Conservation (phyloP, 2,113 vertebrate species). For the Trogon surrucura region DNA sequence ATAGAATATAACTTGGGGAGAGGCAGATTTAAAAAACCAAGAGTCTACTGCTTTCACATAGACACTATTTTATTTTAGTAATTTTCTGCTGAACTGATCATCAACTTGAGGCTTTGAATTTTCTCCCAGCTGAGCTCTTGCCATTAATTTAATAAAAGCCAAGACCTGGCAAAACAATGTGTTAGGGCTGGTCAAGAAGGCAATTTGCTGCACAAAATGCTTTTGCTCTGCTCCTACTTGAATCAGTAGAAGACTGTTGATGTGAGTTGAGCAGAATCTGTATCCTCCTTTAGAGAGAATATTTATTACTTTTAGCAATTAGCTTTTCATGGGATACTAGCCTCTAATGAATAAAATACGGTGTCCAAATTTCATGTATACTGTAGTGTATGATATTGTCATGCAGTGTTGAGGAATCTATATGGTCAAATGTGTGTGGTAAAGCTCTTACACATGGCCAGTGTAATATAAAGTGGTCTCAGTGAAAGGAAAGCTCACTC, state of each 20-base stretch:
- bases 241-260: not conserved
- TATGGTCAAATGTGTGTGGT: accelerated
- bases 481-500: not conserved
- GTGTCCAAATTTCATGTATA: not conserved
- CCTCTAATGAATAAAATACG: not conserved
- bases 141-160: not conserved
- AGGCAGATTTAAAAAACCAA: not conserved
- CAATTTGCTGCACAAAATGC: not conserved
- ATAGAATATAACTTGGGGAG: not conserved
- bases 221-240: not conserved
- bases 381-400: not conserved
- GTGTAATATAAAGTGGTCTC: not conserved
- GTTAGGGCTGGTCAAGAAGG: not conserved
- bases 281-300: not conserved
- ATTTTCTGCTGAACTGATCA: not conserved
- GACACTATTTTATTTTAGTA: not conserved
- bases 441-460: not conserved
- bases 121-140: not conserved
- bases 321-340: not conserved
- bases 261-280: not conserved
- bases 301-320: not conserved
- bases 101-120: not conserved
- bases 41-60: not conserved
- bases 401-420: not conserved
- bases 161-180: not conserved